Conservation (phyloP, 2,888 invertebrate genomes). For the Apodemia duryi region DNA sequence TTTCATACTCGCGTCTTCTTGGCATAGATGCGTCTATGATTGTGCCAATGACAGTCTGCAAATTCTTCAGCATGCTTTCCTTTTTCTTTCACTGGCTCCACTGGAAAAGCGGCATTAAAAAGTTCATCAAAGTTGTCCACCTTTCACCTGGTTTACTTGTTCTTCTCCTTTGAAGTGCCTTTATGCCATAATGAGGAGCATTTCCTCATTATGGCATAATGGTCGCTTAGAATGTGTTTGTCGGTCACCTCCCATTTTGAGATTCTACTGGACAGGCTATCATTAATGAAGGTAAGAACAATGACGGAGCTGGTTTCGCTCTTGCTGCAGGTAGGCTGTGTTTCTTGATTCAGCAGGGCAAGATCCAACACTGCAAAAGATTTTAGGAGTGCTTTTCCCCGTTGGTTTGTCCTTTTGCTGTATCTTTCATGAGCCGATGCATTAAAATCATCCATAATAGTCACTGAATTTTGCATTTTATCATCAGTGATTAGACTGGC, state of each 20-base stretch:
- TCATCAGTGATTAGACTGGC: background rate
- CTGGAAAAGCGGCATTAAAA: too few species aligned
- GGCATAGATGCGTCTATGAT: too few species aligned
- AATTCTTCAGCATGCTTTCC: too few species aligned
- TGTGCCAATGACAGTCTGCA: too few species aligned
- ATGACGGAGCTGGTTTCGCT: background rate
- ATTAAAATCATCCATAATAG: background rate
- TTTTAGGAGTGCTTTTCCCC: background rate
- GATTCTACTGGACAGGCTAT: background rate
- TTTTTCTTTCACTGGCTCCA: too few species aligned
- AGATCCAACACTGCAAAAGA: background rate
- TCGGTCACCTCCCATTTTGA: background rate
- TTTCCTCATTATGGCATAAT: background rate
- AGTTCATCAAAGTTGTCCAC: too few species aligned
- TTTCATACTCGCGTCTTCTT: too few species aligned
- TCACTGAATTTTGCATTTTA: background rate
- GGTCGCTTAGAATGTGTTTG: background rate
- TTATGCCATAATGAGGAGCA: too few species aligned
- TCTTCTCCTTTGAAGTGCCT: too few species aligned
- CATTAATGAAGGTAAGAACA: background rate
- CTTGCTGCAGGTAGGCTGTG: background rate
- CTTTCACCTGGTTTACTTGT: too few species aligned
- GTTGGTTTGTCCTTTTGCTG: background rate
- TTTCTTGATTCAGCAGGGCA: background rate
- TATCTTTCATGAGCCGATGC: background rate